Conservation (phyloP, 2,888 invertebrate genomes). For the Aphrophora alni region DNA sequence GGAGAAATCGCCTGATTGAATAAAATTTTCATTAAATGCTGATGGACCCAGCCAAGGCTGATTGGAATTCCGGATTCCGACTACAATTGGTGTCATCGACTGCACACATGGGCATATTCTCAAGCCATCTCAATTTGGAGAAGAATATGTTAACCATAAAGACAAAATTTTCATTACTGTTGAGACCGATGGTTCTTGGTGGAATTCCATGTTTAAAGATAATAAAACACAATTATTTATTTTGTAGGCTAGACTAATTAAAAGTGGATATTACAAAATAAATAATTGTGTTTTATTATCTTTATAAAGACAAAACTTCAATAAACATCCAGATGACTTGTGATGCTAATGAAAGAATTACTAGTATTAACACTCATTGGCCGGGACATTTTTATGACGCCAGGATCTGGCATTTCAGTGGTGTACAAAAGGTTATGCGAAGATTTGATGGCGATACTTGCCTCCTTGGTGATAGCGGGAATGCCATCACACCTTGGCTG, state of each 20-base stretch:
- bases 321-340: constrained; percentile 26
- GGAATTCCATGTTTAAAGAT: no score
- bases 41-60: neutral
- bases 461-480: constrained; percentile 23
- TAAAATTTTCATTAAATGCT: neutral
- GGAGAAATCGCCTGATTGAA: neutral
- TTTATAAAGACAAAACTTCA: constrained; percentile 15
- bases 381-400: constrained; percentile 12
- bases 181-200: no score
- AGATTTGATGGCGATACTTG: constrained; percentile 13
- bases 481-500: constrained; percentile 18
- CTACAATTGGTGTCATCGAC: constrained; percentile 25
- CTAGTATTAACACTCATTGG: constrained; percentile 22
- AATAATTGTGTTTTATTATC: no score
- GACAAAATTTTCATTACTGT: no score
- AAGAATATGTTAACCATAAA: constrained; percentile 22
- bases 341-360: constrained; percentile 20
- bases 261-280: no score
- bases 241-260: no score
- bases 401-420: constrained; percentile 17
- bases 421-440: neutral
- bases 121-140: constrained; percentile 17
- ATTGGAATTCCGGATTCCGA: constrained; percentile 3
- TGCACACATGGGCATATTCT: constrained; percentile 20
- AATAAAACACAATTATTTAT: no score